Percentiles rank a stretch among this genome's conserved stretches.
These are phyloP conservation scores for Stichopus chloronotus DNA, from an alignment of 35 echinoderm and acorn worm genomes.

Conservation along the genomic window DNA sequence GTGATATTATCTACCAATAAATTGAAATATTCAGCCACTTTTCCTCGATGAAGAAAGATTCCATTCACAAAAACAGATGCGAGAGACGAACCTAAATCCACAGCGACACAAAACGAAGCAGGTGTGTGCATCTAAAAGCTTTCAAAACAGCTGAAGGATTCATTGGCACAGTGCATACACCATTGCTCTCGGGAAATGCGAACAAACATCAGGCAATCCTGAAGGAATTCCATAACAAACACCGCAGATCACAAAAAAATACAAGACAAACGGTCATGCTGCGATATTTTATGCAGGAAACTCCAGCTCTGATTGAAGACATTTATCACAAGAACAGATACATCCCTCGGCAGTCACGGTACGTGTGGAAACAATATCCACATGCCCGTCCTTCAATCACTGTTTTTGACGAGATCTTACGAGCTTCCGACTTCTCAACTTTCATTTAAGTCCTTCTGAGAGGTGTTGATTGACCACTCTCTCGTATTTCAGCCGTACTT, in stretches of 20 bases:
- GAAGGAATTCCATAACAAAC: not conserved
- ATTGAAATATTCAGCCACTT: no score
- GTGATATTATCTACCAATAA: no score
- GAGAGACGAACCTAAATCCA: no score
- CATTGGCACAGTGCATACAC: no score
- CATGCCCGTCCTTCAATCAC: not conserved
- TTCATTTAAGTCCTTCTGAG: conserved; percentile 2
- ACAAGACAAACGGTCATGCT: not conserved
- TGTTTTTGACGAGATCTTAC: not conserved
- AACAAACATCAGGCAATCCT: not conserved
- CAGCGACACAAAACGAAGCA: no score
- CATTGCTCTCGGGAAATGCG: not conserved
- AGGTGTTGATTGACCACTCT: conserved; percentile 36
- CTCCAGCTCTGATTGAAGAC: not conserved
- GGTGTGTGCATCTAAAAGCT: no score
- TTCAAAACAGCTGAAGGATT: no score
- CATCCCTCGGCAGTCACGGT: not conserved
- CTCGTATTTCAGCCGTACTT: conserved; percentile 27
- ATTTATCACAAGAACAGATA: not conserved
- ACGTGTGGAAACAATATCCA: not conserved
- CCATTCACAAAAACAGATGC: no score
- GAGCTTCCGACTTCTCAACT: conserved; percentile 37
- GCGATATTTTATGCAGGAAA: not conserved
- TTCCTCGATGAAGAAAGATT: no score
- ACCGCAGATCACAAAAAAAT: not conserved